phyloP scores from a whole-genome alignment of 2,797 vertebrate species.

The Sebastiscus albofasciatus region DNA sequence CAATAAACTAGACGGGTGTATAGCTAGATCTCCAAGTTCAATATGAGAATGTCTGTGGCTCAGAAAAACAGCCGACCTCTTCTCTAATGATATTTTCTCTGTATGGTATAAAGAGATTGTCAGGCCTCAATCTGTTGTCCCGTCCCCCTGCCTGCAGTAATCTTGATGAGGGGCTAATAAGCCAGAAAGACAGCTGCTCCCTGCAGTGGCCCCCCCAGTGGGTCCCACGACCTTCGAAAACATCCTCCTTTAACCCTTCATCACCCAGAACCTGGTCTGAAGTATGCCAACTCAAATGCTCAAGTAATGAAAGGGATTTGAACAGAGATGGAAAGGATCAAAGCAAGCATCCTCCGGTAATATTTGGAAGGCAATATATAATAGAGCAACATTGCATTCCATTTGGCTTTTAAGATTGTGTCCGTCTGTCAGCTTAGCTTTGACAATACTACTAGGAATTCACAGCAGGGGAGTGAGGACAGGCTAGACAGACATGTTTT shows the following conservation, averaged over 20 bases:
- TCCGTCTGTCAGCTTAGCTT: constrained; percentile 70
- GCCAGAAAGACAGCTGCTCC: constrained; percentile 39
- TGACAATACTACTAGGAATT: constrained; percentile 48
- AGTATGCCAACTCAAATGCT: constrained; percentile 56
- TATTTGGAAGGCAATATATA: constrained; percentile 58
- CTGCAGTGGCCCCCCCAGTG: constrained; percentile 25
- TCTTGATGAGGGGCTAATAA: constrained; percentile 71
- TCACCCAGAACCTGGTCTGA: constrained; percentile 40
- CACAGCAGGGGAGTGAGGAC: constrained; percentile 54
- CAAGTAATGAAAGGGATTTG: constrained; percentile 78
- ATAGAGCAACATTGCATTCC: constrained; percentile 58
- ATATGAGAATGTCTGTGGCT: not conserved
- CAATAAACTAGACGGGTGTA: not conserved
- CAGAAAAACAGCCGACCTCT: constrained; percentile 22
- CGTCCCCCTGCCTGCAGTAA: constrained; percentile 45
- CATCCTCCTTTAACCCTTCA: constrained; percentile 63
- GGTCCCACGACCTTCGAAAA: constrained; percentile 44
- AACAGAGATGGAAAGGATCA: constrained; percentile 53
- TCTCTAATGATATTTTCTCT: constrained; percentile 57
- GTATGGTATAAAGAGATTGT: constrained; percentile 38
- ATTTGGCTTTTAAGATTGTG: constrained; percentile 46
- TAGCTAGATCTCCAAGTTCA: not conserved
- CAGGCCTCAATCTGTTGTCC: constrained; percentile 46
- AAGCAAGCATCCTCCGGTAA: constrained; percentile 58
- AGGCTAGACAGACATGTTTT: constrained; percentile 32